phyloP scores from a whole-genome alignment of 2,888 invertebrate species.

The Salticus scenicus region DNA sequence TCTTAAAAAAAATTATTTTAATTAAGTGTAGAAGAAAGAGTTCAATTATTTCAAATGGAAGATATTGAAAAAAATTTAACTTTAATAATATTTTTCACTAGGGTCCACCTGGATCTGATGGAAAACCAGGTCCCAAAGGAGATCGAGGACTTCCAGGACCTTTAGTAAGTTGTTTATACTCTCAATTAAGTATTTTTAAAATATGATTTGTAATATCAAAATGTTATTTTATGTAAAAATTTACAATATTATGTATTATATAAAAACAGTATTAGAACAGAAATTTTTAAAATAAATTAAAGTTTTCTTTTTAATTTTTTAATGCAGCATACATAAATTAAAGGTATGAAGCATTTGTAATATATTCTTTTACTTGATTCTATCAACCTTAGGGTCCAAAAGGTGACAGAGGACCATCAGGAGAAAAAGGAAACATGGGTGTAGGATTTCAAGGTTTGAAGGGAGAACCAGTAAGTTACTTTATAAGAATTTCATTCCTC shows the following conservation, averaged over 20 bases:
- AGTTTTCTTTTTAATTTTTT: no score
- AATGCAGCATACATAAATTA: no score
- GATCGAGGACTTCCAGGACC: conserved; percentile 68
- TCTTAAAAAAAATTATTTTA: no score
- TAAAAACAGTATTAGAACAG: no score
- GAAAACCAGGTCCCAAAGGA: conserved; percentile 66
- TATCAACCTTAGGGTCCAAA: conserved; percentile 72
- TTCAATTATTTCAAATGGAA: no score
- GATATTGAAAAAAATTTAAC: no score
- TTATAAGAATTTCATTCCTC: not conserved
- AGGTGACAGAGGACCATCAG: conserved; percentile 85
- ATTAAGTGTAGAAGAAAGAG: no score
- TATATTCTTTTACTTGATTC: no score
- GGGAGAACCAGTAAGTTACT: conserved; percentile 70
- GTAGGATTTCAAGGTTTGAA: conserved; percentile 70
- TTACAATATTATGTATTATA: no score
- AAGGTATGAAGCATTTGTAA: no score
- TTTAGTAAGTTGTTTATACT: conserved; percentile 33
- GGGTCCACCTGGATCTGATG: conserved; percentile 69
- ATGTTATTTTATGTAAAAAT: not conserved
- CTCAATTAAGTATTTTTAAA: conserved; percentile 4
- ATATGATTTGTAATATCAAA: not conserved
- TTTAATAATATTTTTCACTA: no score
- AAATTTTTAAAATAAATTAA: no score
- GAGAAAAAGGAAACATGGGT: conserved; percentile 79